A percentile compares a stretch with the other conserved stretches of the same genome.
These are phyloP conservation scores for Daubentonia madagascariensis DNA, from an alignment of 2,113 vertebrate genomes.

Conservation along the genomic window DNA sequence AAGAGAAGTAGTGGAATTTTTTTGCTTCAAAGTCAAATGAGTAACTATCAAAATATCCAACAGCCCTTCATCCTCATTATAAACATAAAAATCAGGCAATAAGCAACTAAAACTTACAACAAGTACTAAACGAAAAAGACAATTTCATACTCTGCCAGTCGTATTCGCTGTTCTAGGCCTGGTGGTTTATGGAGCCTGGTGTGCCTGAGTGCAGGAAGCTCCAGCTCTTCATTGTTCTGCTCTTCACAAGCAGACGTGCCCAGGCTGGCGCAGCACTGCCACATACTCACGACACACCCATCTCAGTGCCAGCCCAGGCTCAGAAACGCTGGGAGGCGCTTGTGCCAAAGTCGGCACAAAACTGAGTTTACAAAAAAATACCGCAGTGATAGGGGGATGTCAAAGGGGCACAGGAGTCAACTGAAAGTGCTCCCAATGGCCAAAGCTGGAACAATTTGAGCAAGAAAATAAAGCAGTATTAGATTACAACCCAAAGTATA, in stretches of 20 bases:
- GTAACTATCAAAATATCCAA: slow-evolving; percentile 22
- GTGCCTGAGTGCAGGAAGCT: not conserved
- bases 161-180: not conserved
- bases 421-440: not conserved
- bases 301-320: not conserved
- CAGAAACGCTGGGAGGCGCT: not conserved
- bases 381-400: not conserved
- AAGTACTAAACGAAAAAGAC: not conserved
- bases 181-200: not conserved
- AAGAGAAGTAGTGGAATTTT: not conserved
- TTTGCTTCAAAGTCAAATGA: slow-evolving; percentile 45
- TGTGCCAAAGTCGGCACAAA: not conserved
- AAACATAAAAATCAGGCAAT: slow-evolving; percentile 19
- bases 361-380: not conserved
- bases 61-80: not conserved
- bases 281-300: not conserved
- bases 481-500: not conserved
- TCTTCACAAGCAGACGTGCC: not conserved
- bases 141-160: not conserved
- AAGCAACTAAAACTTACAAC: slow-evolving; percentile 4
- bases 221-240: not conserved
- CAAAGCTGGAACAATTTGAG: not conserved
- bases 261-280: not conserved
- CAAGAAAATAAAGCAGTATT: not conserved
- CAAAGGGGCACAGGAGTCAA: not conserved